phyloP scores from a whole-genome alignment of 2,888 invertebrate genomes.

The Trypoxylon attenuatum region DNA sequence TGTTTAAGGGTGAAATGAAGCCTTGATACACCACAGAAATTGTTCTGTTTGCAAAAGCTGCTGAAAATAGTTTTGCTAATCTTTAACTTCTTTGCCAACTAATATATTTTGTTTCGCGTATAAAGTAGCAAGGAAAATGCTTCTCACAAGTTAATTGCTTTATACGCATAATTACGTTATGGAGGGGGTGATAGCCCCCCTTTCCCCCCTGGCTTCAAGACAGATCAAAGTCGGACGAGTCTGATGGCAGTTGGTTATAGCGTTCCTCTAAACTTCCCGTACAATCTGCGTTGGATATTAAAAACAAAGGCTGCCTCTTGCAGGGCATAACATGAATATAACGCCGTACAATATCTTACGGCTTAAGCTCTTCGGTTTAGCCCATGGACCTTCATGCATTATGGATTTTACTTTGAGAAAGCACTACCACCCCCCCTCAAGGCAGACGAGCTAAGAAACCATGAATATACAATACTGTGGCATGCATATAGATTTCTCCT shows the following conservation, averaged over 20 bases:
- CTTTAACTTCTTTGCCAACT: too few species aligned
- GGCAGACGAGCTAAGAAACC: conserved; percentile 70
- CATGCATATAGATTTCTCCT: conserved; percentile 66
- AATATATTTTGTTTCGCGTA: too few species aligned
- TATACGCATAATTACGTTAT: background rate
- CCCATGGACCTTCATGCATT: conserved; percentile 72
- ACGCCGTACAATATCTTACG: conserved; percentile 71
- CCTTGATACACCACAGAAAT: conserved; percentile 3
- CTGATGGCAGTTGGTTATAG: conserved; percentile 43
- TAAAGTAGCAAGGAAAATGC: background rate
- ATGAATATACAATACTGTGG: conserved; percentile 74
- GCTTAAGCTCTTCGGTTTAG: conserved; percentile 66
- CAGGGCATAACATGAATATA: conserved; percentile 73
- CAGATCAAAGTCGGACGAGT: conserved; percentile 29
- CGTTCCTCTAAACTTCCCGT: conserved; percentile 47
- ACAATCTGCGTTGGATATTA: conserved; percentile 65
- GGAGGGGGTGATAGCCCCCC: conserved; percentile 8
- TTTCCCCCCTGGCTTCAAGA: conserved; percentile 1
- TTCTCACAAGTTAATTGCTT: background rate
- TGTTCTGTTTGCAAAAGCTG: conserved; percentile 3
- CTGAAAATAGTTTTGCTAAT: too few species aligned
- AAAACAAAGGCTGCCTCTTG: conserved; percentile 70
- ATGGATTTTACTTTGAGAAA: conserved; percentile 73
- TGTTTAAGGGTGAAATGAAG: conserved; percentile 6
- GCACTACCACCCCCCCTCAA: conserved; percentile 45